A percentile compares a stretch with the other conserved stretches of the same genome.
These are phyloP conservation scores for Chionoecetes opilio DNA, from an alignment of 1,140 invertebrate genomes.

Conservation along the genomic window DNA sequence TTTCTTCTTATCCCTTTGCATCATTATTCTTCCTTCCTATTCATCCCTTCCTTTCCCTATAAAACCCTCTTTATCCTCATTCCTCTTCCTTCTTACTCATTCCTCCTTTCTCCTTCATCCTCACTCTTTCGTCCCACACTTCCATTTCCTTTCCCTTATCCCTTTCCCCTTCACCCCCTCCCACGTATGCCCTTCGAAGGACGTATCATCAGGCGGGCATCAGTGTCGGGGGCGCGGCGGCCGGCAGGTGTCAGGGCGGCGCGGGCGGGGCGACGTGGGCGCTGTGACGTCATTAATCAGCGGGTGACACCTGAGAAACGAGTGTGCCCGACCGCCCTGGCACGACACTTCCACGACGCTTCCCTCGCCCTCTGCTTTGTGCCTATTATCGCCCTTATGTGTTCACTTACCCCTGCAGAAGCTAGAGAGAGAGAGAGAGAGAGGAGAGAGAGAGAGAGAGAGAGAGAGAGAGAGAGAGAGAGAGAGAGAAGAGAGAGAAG, in stretches of 20 bases:
- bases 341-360: not conserved
- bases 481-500: no score
- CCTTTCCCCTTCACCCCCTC: not conserved
- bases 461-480: no score
- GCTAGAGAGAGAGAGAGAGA: no score
- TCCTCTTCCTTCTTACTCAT: no score
- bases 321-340: not conserved
- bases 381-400: constrained; percentile 22
- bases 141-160: not conserved
- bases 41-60: no score
- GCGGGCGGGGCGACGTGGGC: not conserved
- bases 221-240: not conserved
- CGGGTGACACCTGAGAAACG: constrained; percentile 37
- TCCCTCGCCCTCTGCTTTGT: not conserved
- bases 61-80: no score
- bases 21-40: no score
- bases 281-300: constrained; percentile 65
- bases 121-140: not conserved
- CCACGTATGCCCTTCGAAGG: not conserved
- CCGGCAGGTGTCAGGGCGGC: not conserved
- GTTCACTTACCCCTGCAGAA: not conserved
- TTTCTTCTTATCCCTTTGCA: no score
- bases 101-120: no score
- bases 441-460: no score
- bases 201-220: not conserved